phyloP scores from a whole-genome alignment of 2,888 invertebrate genomes.

The Notocelia uddmanniana region DNA sequence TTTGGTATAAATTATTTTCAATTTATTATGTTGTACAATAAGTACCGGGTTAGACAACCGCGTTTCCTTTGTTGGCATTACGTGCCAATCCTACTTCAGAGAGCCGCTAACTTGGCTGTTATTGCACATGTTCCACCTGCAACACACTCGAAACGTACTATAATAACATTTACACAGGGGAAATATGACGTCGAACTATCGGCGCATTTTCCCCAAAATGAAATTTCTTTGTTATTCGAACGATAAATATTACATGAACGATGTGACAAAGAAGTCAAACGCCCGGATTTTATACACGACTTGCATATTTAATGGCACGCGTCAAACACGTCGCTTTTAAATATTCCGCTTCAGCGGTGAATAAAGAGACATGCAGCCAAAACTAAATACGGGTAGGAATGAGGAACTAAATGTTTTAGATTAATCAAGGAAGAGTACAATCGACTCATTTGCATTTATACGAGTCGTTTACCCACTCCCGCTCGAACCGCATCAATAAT shows the following conservation, averaged over 20 bases:
- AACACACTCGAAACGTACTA: slow-evolving; percentile 68
- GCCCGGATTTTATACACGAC: slow-evolving; percentile 58
- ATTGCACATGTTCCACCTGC: slow-evolving; percentile 78
- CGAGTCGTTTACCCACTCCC: slow-evolving; percentile 65
- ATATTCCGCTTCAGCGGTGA: slow-evolving; percentile 16
- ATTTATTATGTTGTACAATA: neutral
- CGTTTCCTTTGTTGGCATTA: slow-evolving; percentile 52
- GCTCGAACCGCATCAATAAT: slow-evolving; percentile 66
- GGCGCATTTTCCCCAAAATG: slow-evolving; percentile 80
- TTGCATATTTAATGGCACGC: slow-evolving; percentile 63
- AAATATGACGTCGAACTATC: slow-evolving; percentile 84
- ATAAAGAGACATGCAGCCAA: slow-evolving; percentile 49
- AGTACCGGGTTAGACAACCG: neutral
- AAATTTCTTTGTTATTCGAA: slow-evolving; percentile 80
- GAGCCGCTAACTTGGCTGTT: slow-evolving; percentile 62
- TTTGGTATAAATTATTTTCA: no score
- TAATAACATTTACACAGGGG: slow-evolving; percentile 84
- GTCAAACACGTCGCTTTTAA: slow-evolving; percentile 32
- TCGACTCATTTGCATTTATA: slow-evolving; percentile 77
- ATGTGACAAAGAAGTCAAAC: slow-evolving; percentile 76
- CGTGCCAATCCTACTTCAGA: slow-evolving; percentile 64
- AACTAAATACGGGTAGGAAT: slow-evolving; percentile 57
- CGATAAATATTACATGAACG: slow-evolving; percentile 80
- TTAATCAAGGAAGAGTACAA: slow-evolving; percentile 74
- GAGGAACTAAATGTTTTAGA: slow-evolving; percentile 71